These are phyloP conservation scores for Centroberyx gerrardi DNA, from an alignment of 2,797 vertebrate genomes.

Conservation along the genomic window DNA sequence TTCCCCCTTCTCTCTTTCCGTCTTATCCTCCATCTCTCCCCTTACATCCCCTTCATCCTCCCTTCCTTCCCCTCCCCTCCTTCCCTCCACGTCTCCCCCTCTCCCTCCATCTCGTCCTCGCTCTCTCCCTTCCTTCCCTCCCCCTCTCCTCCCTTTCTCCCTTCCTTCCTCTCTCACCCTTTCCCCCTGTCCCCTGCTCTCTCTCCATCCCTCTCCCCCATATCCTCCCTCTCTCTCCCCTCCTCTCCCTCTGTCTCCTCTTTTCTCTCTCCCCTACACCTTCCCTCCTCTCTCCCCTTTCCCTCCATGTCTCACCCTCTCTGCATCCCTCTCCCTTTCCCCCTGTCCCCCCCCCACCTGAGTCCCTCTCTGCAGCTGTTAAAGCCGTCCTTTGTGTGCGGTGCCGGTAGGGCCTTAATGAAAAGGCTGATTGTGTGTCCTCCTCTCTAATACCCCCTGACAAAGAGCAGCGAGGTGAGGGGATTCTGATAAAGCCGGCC, in stretches of 20 bases:
- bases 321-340: not conserved
- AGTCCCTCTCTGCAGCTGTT: slow-evolving; percentile 76
- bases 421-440: slow-evolving; percentile 96
- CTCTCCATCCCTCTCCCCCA: not conserved
- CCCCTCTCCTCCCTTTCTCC: not conserved
- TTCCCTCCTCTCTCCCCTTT: not conserved
- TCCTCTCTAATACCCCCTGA: slow-evolving; percentile 93
- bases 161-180: not conserved
- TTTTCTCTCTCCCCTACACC: not conserved
- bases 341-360: slow-evolving; percentile 57
- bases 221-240: not conserved
- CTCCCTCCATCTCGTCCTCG: not conserved
- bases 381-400: slow-evolving; percentile 93
- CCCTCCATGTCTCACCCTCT: not conserved
- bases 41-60: not conserved
- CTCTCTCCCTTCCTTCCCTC: not conserved
- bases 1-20: slow-evolving; percentile 40
- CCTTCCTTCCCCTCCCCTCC: not conserved
- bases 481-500: slow-evolving; percentile 92
- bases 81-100: not conserved
- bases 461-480: slow-evolving; percentile 93
- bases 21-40: slow-evolving; percentile 50
- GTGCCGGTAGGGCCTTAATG: slow-evolving; percentile 90
- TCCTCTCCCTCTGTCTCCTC: not conserved
- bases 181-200: not conserved